Conservation (phyloP, 1,140 invertebrate genomes). For the Aphidius gifuensis region DNA sequence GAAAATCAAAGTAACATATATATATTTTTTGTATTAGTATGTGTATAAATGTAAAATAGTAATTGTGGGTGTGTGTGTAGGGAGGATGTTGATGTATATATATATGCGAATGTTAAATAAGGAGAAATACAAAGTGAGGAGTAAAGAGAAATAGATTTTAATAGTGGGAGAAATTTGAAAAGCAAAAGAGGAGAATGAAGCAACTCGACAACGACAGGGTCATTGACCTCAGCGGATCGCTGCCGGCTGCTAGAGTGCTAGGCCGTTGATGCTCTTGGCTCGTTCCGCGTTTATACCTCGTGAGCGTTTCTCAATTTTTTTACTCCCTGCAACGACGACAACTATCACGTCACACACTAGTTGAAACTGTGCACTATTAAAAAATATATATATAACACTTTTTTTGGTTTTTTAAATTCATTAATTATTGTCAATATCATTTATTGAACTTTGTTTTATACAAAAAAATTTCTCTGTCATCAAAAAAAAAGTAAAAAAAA, state of each 20-base stretch:
- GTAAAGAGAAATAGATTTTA: constrained; percentile 5
- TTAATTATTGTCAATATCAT: no score
- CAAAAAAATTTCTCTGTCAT: no score
- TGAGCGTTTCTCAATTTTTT: constrained; percentile 39
- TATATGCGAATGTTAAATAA: background rate
- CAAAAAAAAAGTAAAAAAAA: no score
- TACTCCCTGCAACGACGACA: constrained; percentile 11
- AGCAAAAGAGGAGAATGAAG: constrained; percentile 31
- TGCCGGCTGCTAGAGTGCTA: constrained; percentile 53
- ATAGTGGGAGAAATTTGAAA: constrained; percentile 3
- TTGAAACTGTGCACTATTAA: constrained; percentile 1
- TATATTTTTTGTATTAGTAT: no score
- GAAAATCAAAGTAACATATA: no score
- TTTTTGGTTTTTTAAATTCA: no score
- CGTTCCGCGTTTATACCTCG: constrained; percentile 37
- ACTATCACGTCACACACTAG: constrained; percentile 18
- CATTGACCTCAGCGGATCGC: constrained; percentile 54
- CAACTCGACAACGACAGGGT: constrained; percentile 47
- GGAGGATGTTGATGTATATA: no score
- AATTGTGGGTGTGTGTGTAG: no score
- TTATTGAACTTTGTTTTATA: no score
- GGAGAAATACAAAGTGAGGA: background rate
- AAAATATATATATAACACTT: no score
- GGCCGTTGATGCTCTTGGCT: constrained; percentile 31
- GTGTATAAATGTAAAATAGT: no score